A percentile compares a stretch with the other conserved stretches of the same genome.
These are phyloP conservation scores for Archips crataeganus DNA, from an alignment of 2,888 invertebrate genomes.

Conservation along the genomic window DNA sequence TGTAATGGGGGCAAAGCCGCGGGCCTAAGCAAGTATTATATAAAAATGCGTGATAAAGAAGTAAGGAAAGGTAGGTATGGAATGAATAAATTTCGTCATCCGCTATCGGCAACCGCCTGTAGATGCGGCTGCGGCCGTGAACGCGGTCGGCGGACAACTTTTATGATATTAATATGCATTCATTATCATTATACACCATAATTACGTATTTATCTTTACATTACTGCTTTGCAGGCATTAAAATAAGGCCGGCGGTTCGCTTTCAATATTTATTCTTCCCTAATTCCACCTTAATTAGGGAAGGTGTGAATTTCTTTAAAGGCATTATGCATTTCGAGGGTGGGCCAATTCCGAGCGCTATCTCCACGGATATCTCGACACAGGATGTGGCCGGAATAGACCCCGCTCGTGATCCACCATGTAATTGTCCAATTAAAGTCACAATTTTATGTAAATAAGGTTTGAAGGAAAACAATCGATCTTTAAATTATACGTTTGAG, in stretches of 20 bases:
- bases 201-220: conserved; percentile 72
- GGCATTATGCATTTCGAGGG: conserved; percentile 73
- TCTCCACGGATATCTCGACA: conserved; percentile 71
- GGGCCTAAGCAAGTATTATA: neutral
- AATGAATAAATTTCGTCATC: conserved; percentile 31
- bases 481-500: conserved; percentile 43
- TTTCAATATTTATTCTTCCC: conserved; percentile 75
- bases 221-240: conserved; percentile 57
- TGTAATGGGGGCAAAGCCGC: too few relatives aligned
- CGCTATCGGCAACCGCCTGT: conserved; percentile 43
- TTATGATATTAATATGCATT: conserved; percentile 57
- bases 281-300: conserved; percentile 80
- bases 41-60: conserved; percentile 10
- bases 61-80: conserved; percentile 2
- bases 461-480: conserved; percentile 50
- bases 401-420: conserved; percentile 69
- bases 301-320: conserved; percentile 82
- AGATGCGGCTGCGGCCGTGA: conserved; percentile 35
- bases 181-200: conserved; percentile 65
- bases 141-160: conserved; percentile 43
- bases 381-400: conserved; percentile 75
- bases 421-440: conserved; percentile 83
- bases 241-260: conserved; percentile 60
- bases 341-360: conserved; percentile 71
- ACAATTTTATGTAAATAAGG: conserved; percentile 79